Conservation (phyloP, 2,888 invertebrate species). For the Spilarctia lutea region DNA sequence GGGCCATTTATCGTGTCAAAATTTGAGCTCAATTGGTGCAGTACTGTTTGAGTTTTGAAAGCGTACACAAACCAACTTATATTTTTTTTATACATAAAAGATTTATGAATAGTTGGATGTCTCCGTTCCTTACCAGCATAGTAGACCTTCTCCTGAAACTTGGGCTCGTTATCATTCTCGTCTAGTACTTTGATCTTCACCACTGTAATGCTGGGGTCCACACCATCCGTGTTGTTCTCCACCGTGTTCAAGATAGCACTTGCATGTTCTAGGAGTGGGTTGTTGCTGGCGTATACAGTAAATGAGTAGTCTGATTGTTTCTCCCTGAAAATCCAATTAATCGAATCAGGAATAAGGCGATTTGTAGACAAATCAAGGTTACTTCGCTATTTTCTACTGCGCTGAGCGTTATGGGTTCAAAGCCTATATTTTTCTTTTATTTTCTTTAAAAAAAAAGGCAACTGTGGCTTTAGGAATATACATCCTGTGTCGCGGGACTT, state of each 20-base stretch:
- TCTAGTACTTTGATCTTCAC: conserved; percentile 92
- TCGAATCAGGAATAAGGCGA: neutral
- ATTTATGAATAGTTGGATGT: neutral
- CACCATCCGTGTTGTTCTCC: conserved; percentile 73
- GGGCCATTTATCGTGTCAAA: too few species aligned
- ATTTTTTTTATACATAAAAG: too few species aligned
- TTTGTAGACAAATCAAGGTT: neutral
- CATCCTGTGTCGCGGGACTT: too few species aligned
- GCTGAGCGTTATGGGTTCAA: too few species aligned
- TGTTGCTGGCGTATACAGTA: conserved; percentile 94
- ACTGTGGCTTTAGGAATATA: too few species aligned
- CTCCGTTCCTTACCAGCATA: conserved; percentile 85
- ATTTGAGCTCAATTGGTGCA: too few species aligned
- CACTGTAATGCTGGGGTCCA: conserved; percentile 90
- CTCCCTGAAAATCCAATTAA: conserved; percentile 84
- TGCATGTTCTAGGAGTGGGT: conserved; percentile 89
- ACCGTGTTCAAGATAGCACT: conserved; percentile 74
- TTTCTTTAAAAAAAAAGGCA: too few species aligned
- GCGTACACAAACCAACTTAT: too few species aligned
- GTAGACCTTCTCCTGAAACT: conserved; percentile 88
- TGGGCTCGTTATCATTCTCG: conserved; percentile 94
- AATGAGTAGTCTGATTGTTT: conserved; percentile 90
- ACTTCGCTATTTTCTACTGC: neutral
- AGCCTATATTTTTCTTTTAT: too few species aligned
- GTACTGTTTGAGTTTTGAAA: too few species aligned